Conservation (phyloP, 2,888 invertebrate genomes). For the Galeruca laticollis region DNA sequence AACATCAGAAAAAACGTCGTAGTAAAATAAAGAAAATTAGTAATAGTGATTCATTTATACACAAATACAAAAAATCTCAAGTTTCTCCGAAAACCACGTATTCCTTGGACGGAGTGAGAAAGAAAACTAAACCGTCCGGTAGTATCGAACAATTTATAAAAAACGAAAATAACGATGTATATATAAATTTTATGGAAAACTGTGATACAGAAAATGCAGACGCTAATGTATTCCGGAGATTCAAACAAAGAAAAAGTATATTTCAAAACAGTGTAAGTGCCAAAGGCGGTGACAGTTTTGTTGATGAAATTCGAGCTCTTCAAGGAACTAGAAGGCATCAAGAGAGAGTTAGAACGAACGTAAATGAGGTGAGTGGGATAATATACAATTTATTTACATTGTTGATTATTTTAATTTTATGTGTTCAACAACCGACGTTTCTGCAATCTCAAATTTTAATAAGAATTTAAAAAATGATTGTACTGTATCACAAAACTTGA, state of each 20-base stretch:
- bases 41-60: slow-evolving; percentile 57
- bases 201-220: slow-evolving; percentile 58
- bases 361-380: slow-evolving; percentile 60
- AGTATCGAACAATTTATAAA: slow-evolving; percentile 55
- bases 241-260: slow-evolving; percentile 46
- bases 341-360: slow-evolving; percentile 58
- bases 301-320: slow-evolving; percentile 53
- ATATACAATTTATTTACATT: neutral
- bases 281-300: slow-evolving; percentile 48
- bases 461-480: no score
- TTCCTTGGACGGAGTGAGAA: slow-evolving; percentile 53
- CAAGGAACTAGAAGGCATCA: slow-evolving; percentile 57
- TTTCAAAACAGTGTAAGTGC: slow-evolving; percentile 48
- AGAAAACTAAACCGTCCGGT: slow-evolving; percentile 49
- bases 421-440: no score
- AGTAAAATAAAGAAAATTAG: slow-evolving; percentile 53
- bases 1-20: slow-evolving; percentile 39
- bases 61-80: slow-evolving; percentile 56
- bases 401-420: neutral
- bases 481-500: no score
- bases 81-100: slow-evolving; percentile 55
- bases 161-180: slow-evolving; percentile 58
- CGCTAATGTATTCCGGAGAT: slow-evolving; percentile 53
- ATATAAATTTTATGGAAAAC: slow-evolving; percentile 60
- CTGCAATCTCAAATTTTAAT: no score